These are phyloP conservation scores for Odobenus rosmarus DNA, from an alignment of 2,113 vertebrate genomes.

Conservation along the genomic window DNA sequence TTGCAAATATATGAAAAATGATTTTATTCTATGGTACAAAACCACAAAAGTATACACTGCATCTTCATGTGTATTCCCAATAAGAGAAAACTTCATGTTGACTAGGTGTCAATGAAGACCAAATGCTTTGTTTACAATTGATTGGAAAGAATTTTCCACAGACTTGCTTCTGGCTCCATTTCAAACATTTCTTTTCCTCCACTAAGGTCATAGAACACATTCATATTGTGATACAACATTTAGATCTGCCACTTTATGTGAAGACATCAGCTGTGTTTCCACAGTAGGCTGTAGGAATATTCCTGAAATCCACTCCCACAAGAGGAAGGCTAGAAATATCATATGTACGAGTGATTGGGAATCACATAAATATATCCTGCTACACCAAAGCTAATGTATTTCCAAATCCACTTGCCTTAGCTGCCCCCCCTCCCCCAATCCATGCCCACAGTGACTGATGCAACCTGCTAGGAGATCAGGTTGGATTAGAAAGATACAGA, in stretches of 20 bases:
- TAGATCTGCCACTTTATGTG: background rate
- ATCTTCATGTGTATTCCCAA: background rate
- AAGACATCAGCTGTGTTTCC: background rate
- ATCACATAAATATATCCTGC: background rate
- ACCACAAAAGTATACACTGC: background rate
- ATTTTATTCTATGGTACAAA: background rate
- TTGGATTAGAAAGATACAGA: background rate
- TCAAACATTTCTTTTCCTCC: background rate
- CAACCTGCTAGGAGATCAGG: background rate
- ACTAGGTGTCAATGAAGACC: background rate
- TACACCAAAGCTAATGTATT: background rate
- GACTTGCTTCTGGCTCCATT: background rate
- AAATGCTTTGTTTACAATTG: background rate
- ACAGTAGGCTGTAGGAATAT: background rate
- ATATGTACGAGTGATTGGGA: background rate
- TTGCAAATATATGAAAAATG: background rate
- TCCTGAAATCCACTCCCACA: background rate
- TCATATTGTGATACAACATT: background rate
- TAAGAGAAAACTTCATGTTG: background rate
- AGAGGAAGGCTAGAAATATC: background rate
- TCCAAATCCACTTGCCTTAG: background rate
- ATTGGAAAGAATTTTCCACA: conserved; percentile 8
- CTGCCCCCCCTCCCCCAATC: background rate
- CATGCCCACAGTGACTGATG: background rate
- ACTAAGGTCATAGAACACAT: background rate